phyloP scores from a whole-genome alignment of 2,797 vertebrate species.

The Esox masquinongy region DNA sequence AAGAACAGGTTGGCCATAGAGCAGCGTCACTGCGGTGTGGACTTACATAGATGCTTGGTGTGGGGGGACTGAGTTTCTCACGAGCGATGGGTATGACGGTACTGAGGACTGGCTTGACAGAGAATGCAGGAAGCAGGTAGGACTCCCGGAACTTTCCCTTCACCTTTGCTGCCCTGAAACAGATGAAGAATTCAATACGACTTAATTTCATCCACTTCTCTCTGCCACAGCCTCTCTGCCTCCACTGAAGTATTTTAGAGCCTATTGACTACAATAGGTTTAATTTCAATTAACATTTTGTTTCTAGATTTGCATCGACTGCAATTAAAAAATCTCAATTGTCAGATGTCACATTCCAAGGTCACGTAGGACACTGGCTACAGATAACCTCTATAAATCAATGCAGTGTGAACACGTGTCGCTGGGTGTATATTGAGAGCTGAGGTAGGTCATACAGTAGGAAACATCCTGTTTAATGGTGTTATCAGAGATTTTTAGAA shows the following conservation, averaged over 20 bases:
- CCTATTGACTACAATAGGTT: too few relatives aligned
- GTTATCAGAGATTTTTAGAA: too few relatives aligned
- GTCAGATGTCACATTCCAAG: too few relatives aligned
- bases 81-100: constrained; percentile 74
- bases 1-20: neutral
- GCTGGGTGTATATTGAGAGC: too few relatives aligned
- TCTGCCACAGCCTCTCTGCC: neutral
- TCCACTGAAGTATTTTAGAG: too few relatives aligned
- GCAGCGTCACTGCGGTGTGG: neutral
- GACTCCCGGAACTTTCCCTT: constrained; percentile 86
- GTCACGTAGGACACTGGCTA: too few relatives aligned
- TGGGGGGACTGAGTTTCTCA: constrained; percentile 89
- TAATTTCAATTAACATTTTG: neutral
- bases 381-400: too few relatives aligned
- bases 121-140: constrained; percentile 81
- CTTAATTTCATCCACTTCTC: neutral
- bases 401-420: too few relatives aligned
- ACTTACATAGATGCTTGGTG: constrained; percentile 92
- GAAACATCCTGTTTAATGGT: too few relatives aligned
- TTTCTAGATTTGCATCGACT: too few relatives aligned
- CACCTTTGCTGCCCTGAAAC: constrained; percentile 72
- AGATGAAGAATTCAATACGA: constrained; percentile 12
- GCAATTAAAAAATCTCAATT: too few relatives aligned
- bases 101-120: constrained; percentile 83
- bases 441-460: too few relatives aligned